These are phyloP conservation scores for Andrena flavipes DNA, from an alignment of 2,888 invertebrate species.

Conservation along the genomic window DNA sequence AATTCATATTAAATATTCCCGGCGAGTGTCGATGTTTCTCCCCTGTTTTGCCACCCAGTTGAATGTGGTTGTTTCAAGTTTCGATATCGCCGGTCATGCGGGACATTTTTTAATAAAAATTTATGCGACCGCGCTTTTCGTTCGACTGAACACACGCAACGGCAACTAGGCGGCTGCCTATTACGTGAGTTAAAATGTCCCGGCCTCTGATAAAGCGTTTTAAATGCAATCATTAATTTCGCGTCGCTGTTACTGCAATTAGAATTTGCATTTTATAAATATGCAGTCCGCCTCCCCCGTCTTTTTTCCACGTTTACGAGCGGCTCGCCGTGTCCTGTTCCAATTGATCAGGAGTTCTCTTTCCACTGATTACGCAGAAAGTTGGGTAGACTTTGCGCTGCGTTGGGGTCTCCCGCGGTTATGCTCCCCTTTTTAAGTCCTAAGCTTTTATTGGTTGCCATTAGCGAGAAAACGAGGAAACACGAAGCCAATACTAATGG, in stretches of 20 bases:
- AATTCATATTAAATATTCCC: background rate
- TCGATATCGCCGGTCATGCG: constrained; percentile 1
- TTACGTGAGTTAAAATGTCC: constrained; percentile 67
- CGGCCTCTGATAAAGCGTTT: constrained; percentile 75
- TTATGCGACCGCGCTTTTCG: constrained; percentile 55
- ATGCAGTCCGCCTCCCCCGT: constrained; percentile 62
- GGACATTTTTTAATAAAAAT: constrained; percentile 44
- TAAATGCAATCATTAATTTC: constrained; percentile 78
- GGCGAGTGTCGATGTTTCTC: background rate
- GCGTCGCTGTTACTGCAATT: constrained; percentile 77
- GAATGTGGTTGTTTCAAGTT: constrained; percentile 12
- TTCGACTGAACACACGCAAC: constrained; percentile 45
- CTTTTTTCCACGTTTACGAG: constrained; percentile 42
- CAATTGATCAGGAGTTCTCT: constrained; percentile 36
- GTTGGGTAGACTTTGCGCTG: constrained; percentile 2
- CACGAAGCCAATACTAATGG: background rate
- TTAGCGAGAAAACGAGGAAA: background rate
- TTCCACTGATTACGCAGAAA: constrained; percentile 12
- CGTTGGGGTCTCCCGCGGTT: constrained; percentile 4
- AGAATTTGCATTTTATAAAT: constrained; percentile 80
- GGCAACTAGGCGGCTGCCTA: constrained; percentile 52
- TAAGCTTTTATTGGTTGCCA: background rate
- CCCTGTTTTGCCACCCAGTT: background rate
- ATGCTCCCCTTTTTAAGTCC: background rate
- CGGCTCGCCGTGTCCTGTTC: constrained; percentile 33